phyloP scores from a whole-genome alignment of 2,888 invertebrate species.

The Bursaphelenchus okinawaensis region DNA sequence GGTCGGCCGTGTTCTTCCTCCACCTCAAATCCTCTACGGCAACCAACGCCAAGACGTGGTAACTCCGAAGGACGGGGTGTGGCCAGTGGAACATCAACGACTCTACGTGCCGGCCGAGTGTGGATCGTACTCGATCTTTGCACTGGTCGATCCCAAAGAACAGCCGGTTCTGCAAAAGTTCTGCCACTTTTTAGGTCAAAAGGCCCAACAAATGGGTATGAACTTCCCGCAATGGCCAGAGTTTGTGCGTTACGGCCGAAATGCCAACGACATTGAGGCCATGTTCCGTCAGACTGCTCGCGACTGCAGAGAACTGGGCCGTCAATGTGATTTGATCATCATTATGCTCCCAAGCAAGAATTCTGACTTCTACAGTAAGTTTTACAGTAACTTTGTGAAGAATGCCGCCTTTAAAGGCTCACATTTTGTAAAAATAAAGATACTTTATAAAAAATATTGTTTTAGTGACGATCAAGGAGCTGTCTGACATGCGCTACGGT shows the following conservation, averaged over 20 bases:
- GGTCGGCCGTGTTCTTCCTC: constrained; percentile 44
- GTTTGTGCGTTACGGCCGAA: constrained; percentile 41
- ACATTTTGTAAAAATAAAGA: neutral
- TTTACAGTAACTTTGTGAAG: no score
- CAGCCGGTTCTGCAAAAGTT: constrained; percentile 37
- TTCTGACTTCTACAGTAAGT: constrained; percentile 46
- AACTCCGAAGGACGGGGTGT: constrained; percentile 46
- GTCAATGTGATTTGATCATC: constrained; percentile 44
- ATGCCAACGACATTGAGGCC: constrained; percentile 30
- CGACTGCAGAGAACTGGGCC: constrained; percentile 36
- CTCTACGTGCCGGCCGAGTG: constrained; percentile 45
- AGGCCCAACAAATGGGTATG: constrained; percentile 50
- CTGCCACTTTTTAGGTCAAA: constrained; percentile 37
- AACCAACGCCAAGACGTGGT: constrained; percentile 29
- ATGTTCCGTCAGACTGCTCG: constrained; percentile 40
- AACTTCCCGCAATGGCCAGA: constrained; percentile 49
- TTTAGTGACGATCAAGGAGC: constrained; percentile 46
- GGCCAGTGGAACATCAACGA: constrained; percentile 47
- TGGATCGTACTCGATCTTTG: constrained; percentile 44
- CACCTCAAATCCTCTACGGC: constrained; percentile 49
- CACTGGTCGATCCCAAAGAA: constrained; percentile 41
- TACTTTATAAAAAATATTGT: neutral
- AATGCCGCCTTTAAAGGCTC: no score
- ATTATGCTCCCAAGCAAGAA: constrained; percentile 47
- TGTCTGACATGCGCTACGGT: constrained; percentile 41